These are phyloP conservation scores for Umimayanthus chanpuru DNA, from an alignment of 92 coral and sea anemone species.

Conservation along the genomic window DNA sequence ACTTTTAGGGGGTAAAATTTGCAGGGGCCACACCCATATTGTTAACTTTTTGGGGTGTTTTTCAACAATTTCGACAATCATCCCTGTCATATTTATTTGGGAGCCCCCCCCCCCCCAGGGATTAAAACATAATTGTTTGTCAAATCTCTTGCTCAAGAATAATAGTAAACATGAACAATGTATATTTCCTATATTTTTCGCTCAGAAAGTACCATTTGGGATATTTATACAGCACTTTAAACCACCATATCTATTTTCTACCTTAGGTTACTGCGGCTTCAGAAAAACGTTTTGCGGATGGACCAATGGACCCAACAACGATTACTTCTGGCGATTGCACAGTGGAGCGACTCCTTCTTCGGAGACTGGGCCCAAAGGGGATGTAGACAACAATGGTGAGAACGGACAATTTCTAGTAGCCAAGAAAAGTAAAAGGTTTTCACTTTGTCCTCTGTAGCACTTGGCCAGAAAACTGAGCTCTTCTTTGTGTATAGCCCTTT, in stretches of 20 bases:
- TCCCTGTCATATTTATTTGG: too few species aligned
- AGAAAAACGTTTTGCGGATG: conserved; percentile 57
- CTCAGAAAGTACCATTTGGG: too few species aligned
- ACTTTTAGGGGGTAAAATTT: too few species aligned
- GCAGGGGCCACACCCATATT: too few species aligned
- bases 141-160: background rate
- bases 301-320: conserved; percentile 57
- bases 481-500: too few species aligned
- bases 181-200: too few species aligned
- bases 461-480: too few species aligned
- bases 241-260: too few species aligned
- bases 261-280: conserved; percentile 59
- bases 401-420: background rate
- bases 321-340: conserved; percentile 55
- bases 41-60: too few species aligned
- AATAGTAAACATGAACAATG: background rate
- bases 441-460: too few species aligned
- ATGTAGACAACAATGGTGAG: conserved; percentile 43
- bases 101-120: too few species aligned
- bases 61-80: too few species aligned
- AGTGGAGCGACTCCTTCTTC: conserved; percentile 53
- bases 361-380: conserved; percentile 60
- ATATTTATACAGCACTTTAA: background rate
- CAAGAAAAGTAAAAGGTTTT: background rate
- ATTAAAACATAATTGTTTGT: conserved; percentile 9